Conservation (phyloP, 2,797 vertebrate genomes). For the Synaphobranchus kaupii region DNA sequence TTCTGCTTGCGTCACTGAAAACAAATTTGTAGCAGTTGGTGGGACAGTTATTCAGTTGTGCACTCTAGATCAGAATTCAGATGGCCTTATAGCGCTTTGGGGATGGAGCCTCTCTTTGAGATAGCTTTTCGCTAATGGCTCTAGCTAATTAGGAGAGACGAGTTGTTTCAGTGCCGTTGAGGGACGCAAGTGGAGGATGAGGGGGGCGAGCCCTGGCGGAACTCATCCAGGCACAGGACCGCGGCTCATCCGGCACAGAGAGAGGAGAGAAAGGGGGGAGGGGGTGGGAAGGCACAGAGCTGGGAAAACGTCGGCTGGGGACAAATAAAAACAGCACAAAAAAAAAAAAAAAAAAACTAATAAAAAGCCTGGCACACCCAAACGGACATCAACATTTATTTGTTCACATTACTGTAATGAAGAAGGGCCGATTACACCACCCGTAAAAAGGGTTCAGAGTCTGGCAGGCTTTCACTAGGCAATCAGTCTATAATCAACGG, state of each 20-base stretch:
- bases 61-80: not conserved
- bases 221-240: not conserved
- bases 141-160: not conserved
- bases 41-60: not conserved
- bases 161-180: not conserved
- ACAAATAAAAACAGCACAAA: not conserved
- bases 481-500: not conserved
- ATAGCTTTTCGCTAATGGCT: not conserved
- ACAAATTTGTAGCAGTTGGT: not conserved
- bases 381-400: slow-evolving; percentile 3
- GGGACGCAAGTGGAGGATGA: not conserved
- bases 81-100: not conserved
- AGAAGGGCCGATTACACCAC: not conserved
- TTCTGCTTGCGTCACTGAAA: not conserved
- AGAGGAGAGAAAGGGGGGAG: not conserved
- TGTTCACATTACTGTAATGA: slow-evolving; percentile 14
- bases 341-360: no score
- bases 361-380: not conserved
- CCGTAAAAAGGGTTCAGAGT: not conserved
- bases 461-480: not conserved
- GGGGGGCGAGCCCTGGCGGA: not conserved
- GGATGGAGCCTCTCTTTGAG: not conserved
- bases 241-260: no score
- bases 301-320: not conserved
- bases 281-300: not conserved